Base-by-base conservation (phyloP, 2,888 invertebrate species). In the Mongoloraphidia duomilia region DNA sequence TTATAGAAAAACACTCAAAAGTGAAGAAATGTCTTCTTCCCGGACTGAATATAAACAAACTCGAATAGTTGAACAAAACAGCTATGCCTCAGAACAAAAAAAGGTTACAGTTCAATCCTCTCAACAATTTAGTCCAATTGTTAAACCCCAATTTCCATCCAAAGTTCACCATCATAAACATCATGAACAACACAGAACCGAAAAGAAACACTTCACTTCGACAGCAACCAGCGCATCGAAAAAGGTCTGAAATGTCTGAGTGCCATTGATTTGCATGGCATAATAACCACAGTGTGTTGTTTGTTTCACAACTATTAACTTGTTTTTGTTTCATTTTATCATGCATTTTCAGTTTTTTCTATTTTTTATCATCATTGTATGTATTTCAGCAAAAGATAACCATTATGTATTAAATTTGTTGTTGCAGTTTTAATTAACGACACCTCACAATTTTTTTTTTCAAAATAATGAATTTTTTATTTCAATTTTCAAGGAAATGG, bases 401-500 rank as follows among this genome's bases (percentile, higher is more conserved):
- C 1, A 26, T 26, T 26, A 6, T 6, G 26, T 26, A 26, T 26
- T 26, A 17, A 17, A 17, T 26, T 26, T 26, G 6, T 26, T 26
- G 6, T 6, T 26, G 26, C 26, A 26, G 26, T 26, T 3, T 26
- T 26, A 26, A 26, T 26, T 26, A 26, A 26, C 26, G 26, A 26
- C 6, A 6, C 6, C 3, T 26, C 26, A 26, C 3, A 26, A 26
- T 26, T 26, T 26, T 26, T 6, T n/a, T 5, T 26, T 26, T 26
- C 5, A 26, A 1, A 26, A 26, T 26, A 26, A 46, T 42, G 37
- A 36, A 36, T 9, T 8, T 41, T 39, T 41, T 8, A 36, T 10
- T 43, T 40, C 46, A 14, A 52, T 56, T 54, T 63, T 67, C 39
- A 65, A 79, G 78, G 77, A 79, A 64, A 69, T 72, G 49, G 63